A percentile compares a stretch with the other conserved stretches of the same genome.
These are phyloP conservation scores for Rhagium mordax DNA, from an alignment of 2,888 invertebrate species.

Conservation along the genomic window DNA sequence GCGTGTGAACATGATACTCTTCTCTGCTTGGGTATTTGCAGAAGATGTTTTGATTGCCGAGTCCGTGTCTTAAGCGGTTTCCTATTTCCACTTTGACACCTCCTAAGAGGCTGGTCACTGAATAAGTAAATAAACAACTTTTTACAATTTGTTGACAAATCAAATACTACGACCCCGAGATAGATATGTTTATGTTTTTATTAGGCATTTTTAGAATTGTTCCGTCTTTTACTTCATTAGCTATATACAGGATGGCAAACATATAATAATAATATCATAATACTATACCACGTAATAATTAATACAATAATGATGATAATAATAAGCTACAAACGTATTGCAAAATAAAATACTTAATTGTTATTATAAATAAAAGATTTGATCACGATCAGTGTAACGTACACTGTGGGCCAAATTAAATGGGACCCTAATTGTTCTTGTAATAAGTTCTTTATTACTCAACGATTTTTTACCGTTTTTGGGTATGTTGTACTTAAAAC, in stretches of 20 bases:
- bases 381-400: no score
- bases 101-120: slow-evolving; percentile 55
- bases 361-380: no score
- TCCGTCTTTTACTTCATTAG: not conserved
- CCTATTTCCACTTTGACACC: slow-evolving; percentile 58
- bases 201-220: slow-evolving; percentile 28
- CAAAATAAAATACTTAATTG: no score
- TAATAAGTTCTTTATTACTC: no score
- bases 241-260: not conserved
- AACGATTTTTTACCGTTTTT: no score
- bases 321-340: no score
- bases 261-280: no score
- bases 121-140: slow-evolving; percentile 55
- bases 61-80: slow-evolving; percentile 51
- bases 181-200: slow-evolving; percentile 20
- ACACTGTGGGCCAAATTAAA: no score
- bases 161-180: slow-evolving; percentile 38
- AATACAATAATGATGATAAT: no score
- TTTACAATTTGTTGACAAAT: slow-evolving; percentile 53
- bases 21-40: slow-evolving; percentile 27
- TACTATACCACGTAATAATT: no score
- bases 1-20: slow-evolving; percentile 22
- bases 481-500: no score
- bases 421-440: no score
- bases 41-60: slow-evolving; percentile 58